Evolutionary conservation across 2,797 vertebrate genomes (phyloP).

Genomic region (Clamator glandarius): DNA sequence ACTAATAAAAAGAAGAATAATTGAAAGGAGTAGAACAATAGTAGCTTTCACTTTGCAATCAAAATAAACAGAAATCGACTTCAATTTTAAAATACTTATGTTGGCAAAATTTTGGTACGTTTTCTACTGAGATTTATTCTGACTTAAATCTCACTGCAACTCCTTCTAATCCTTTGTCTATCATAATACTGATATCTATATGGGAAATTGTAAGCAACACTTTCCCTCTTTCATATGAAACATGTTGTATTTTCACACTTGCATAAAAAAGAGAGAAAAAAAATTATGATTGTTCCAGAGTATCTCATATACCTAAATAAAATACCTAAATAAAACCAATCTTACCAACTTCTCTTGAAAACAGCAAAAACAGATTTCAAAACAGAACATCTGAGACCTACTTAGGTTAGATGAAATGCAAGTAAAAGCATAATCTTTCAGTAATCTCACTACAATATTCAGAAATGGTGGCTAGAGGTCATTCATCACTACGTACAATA

Average conservation of each 20-base stretch:
- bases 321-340: background rate
- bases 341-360: constrained; percentile 31
- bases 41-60: background rate
- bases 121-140: constrained; percentile 18
- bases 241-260: constrained; percentile 39
- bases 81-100: background rate
- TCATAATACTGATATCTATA: background rate
- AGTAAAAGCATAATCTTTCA: constrained; percentile 48
- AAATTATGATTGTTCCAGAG: background rate
- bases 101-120: constrained; percentile 11
- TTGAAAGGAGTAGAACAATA: constrained; percentile 22
- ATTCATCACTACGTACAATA: constrained; percentile 6
- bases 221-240: constrained; percentile 30
- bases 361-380: constrained; percentile 46
- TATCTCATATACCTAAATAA: constrained; percentile 47
- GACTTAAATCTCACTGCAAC: constrained; percentile 12
- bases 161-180: constrained; percentile 33
- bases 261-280: constrained; percentile 58
- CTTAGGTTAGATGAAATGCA: constrained; percentile 45
- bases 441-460: constrained; percentile 43
- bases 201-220: constrained; percentile 43
- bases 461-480: background rate
- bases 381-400: constrained; percentile 2
- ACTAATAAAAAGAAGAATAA: constrained; percentile 52
- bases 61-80: background rate